Conservation (phyloP, 1,140 invertebrate genomes). For the Microplitis mediator region DNA sequence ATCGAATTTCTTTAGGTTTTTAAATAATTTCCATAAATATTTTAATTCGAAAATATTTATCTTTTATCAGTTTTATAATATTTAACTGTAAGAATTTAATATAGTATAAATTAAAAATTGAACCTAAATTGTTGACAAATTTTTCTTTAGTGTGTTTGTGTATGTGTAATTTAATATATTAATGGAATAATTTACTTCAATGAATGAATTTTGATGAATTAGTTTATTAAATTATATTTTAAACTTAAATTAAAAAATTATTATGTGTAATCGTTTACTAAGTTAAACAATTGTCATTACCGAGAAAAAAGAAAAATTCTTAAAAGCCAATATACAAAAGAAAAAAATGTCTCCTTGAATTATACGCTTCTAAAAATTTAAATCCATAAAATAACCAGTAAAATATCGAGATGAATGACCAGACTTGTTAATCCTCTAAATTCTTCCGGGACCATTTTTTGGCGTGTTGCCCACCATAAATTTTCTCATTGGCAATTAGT, state of each 20-base stretch:
- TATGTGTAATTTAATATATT: too few species aligned
- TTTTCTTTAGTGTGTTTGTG: too few species aligned
- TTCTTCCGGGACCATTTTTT: slow-evolving; percentile 13
- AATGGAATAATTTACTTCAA: too few species aligned
- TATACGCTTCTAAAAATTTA: background rate
- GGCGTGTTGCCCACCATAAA: slow-evolving; percentile 11
- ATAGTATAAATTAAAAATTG: too few species aligned
- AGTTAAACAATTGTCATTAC: too few species aligned
- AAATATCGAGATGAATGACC: background rate
- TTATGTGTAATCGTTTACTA: background rate
- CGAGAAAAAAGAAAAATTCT: too few species aligned
- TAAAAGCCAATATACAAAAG: background rate
- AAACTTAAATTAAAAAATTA: background rate
- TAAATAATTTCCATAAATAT: background rate
- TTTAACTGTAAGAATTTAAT: too few species aligned
- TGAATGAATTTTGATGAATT: too few species aligned
- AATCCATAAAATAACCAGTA: background rate
- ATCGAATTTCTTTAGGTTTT: background rate
- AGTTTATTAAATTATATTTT: too few species aligned
- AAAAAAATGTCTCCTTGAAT: slow-evolving; percentile 1
- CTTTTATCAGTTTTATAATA: too few species aligned
- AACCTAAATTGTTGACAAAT: too few species aligned
- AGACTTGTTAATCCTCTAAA: background rate
- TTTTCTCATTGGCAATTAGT: slow-evolving; percentile 20
- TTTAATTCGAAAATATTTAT: background rate